Evolutionary conservation across 1,140 invertebrate species (phyloP), one percentile per base, ranked within the genome.

Genomic region (Lasioglossum albipes): DNA sequence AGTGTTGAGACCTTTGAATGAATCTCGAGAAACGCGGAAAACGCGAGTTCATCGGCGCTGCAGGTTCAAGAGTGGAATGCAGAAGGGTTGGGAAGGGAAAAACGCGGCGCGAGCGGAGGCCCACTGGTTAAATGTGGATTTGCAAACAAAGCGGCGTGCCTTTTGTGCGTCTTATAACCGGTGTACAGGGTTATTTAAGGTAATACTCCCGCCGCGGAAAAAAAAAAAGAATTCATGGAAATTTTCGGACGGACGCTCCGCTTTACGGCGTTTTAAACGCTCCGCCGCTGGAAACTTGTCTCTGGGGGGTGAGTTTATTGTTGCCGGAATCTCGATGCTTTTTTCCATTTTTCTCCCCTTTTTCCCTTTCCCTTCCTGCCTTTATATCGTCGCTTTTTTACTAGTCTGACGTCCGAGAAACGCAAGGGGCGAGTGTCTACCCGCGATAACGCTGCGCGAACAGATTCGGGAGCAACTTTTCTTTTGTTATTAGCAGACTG

Each of bases 171-270:
- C 62, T 52, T 36, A 66, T 22, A 27, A 68, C 42, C 42, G 42
- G 10, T 42, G 66, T 68, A 68, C 27, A 41, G 62, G 31, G 27
- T 75, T 66, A 41, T 22, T 41, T 66, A 54, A 52, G n/a, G 61
- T 54, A 66, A 75, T 75, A 75, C 31, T 36, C 61, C 2, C 45
- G 20, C 20, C 20, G 61, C 12, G 10, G 73, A 10, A 74, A 36
- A 36, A 65, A 7, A n/a, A 59, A 59, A 59, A 59, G n/a, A 66
- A 54, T 66, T 75, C 73, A 66, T 65, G 64, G 61, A 65, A 65
- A 75, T 75, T 75, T 75, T 66, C 73, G 45, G 61, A 65, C 62
- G 73, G 62, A 75, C 73, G 73, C 27, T 22, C 45, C 18, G 42
- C 10, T 22, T 75, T 54, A 54, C 62, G 7, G 45, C 27, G 31